Evolutionary conservation across 1,140 invertebrate species (phyloP), one percentile per base, ranked within the genome.

Genomic region (Anoplophora glabripennis): DNA sequence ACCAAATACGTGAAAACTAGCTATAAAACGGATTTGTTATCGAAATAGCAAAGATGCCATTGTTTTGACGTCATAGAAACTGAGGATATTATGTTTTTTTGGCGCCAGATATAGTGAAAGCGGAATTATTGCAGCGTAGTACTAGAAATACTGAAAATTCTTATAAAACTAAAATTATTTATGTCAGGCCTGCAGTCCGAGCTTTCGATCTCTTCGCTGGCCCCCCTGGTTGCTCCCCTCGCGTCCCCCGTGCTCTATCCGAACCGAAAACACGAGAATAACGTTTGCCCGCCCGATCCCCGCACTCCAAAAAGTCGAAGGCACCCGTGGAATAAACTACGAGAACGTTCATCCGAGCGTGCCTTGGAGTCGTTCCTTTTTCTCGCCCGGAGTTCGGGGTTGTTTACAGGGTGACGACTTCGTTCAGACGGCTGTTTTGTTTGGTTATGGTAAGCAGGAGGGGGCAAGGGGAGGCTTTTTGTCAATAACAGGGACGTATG

Each of bases 201-300:
- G 59, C 59, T 65, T 59, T 65, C 62, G 63, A 65, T 65, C 63
- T 65, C 58, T 58, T 61, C 54, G 55, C 53, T 58, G 63, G 63
- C 61, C 63, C 62, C 63, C 59, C 62, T 64, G 21, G 5, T 28
- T 61, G 61, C 59, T 53, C 56, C 41, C 36, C 12, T 21, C 61
- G 37, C 52, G 37, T 47, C 42, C 46, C 46, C 17, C 17, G 10
- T 37, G 37, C 47, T 45, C 57, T 56, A 65, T 67, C 63, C 53
- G 65, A 61, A 51, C 55, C 56, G 63, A 67, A 67, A 67, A 65
- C 65, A 53, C 59, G 37, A 48, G 63, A 61, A 67, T 67, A 67
- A 65, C 57, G 60, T 65, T 65, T 65, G 63, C 62, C 59, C 64
- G 52, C 65, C 57, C 63, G 63, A n/a, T 59, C 38, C 44, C 59